Evolutionary conservation across 2,888 invertebrate species (phyloP).

Genomic region (Artemia sinica): DNA sequence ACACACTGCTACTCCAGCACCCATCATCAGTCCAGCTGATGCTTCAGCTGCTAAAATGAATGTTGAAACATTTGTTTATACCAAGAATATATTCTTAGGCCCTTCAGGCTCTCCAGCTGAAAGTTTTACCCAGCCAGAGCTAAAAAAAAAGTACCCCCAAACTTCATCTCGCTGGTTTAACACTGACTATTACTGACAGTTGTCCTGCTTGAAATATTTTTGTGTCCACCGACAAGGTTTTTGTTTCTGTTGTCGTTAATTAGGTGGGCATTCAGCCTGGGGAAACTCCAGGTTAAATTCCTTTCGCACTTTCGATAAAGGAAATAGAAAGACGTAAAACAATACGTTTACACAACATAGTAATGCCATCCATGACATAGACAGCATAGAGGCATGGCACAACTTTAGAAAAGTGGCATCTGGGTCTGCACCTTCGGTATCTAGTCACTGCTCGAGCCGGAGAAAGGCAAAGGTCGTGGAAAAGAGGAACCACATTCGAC

Average conservation of each 20-base stretch:
- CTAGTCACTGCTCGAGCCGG: background rate
- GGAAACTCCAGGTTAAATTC: background rate
- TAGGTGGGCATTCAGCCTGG: background rate
- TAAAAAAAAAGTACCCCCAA: no score
- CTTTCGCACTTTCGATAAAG: no score
- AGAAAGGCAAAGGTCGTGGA: constrained; percentile 7
- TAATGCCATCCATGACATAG: background rate
- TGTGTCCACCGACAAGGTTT: background rate
- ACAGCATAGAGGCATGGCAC: background rate
- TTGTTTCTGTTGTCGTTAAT: background rate
- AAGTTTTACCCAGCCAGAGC: no score
- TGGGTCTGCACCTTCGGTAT: background rate
- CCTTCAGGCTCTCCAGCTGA: no score
- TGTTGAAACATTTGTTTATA: no score
- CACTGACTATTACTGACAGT: no score
- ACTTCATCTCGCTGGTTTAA: no score
- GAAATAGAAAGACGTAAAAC: background rate
- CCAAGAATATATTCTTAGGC: no score
- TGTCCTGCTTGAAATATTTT: constrained; percentile 2
- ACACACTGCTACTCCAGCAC: no score
- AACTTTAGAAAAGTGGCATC: background rate
- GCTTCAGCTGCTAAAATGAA: no score
- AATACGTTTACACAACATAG: background rate
- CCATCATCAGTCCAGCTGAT: no score
- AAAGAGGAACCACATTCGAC: constrained; percentile 10